A percentile compares a stretch with the other conserved stretches of the same genome.
These are phyloP conservation scores for Hippopotamyrus pictus DNA, from an alignment of 2,797 vertebrate species.

Conservation along the genomic window DNA sequence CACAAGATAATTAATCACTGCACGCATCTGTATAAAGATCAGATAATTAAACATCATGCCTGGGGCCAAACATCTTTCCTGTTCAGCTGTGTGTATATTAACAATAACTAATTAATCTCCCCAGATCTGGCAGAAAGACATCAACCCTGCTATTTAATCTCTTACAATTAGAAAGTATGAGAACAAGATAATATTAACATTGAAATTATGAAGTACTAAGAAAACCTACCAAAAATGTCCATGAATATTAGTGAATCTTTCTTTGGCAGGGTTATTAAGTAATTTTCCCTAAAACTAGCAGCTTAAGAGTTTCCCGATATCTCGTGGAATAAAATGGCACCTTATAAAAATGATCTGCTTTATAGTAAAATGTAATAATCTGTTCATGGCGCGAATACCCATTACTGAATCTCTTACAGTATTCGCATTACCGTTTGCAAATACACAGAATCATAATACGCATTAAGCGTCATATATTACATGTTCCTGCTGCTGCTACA, in stretches of 20 bases:
- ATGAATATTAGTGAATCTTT: not conserved
- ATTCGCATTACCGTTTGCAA: not conserved
- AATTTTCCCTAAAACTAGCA: not conserved
- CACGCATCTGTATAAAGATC: not conserved
- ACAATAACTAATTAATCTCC: conserved; percentile 11
- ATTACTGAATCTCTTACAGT: not conserved
- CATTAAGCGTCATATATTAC: not conserved
- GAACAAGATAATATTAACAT: not conserved
- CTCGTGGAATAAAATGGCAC: not conserved
- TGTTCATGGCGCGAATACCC: not conserved
- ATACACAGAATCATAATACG: not conserved
- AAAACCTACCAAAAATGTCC: not conserved
- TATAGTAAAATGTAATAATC: not conserved
- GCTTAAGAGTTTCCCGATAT: not conserved
- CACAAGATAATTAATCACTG: not conserved
- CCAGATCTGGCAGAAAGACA: not conserved
- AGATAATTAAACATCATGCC: not conserved
- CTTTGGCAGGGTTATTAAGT: not conserved
- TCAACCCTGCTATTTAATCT: not conserved
- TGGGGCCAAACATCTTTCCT: not conserved
- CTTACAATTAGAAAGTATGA: not conserved
- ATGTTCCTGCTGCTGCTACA: not conserved
- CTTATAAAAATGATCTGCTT: not conserved
- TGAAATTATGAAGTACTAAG: not conserved
- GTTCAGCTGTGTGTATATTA: not conserved